Base-by-base conservation (phyloP, 1,140 invertebrate species). In the Calephelis virginiensis region DNA sequence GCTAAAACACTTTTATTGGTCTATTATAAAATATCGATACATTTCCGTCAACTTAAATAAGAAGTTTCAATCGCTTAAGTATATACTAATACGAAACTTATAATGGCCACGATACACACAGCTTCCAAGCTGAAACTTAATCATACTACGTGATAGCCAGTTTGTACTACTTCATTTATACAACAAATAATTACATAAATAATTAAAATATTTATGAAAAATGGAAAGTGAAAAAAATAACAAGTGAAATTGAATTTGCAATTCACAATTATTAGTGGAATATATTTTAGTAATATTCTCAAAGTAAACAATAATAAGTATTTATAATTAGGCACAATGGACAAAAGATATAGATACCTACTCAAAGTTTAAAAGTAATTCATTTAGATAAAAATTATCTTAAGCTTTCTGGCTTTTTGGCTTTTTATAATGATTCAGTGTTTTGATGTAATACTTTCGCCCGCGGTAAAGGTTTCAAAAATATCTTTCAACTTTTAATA, bases 1-100 rank as follows among this genome's bases (percentile, higher is more conserved):
- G 74, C 85, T 89, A 87, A 89, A 87, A 89, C 86, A 86, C 82
- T 82, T 88, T 89, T 90, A 90, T 90, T 90, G 85, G 80, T 84
- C 81, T 89, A 79, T 85, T 72, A 83, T 81, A 78, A 73, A 81
- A 78, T 81, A 77, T 78, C 81, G 72, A 80, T 86, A 88, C 83
- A 87, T 78, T 81, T 78, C 68, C 74, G 75, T 85, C 75, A 81
- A 85, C 74, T 79, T 82, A 71, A 83, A 81, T 85, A 83, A 78
- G 77, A 82, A 81, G 74, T 84, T 76, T 59, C 43, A 85, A 79
- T 82, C 78, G 77, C 82, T 86, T 87, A 89, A 72, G 75, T 50
- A 75, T 72, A 82, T 84, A 61, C 73, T 71, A 79, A 83, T 82
- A 83, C 81, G 75, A 77, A 86, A 90, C 74, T 77, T 75, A 81